Base-by-base conservation (phyloP, 1,140 invertebrate species). In the Panagrolaimus sp. region DNA sequence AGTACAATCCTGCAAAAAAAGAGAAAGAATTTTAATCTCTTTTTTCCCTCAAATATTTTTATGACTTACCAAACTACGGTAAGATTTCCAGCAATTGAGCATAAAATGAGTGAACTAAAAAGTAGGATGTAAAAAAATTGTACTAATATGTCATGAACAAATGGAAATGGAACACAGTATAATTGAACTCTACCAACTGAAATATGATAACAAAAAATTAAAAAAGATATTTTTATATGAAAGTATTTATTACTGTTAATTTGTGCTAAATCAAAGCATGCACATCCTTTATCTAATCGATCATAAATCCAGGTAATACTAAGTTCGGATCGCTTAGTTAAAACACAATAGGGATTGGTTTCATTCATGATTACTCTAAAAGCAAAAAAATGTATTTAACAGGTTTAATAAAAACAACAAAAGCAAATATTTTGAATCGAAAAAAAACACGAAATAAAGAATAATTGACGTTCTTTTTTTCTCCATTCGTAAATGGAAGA, bases 1-100 rank as follows among this genome's bases (percentile, higher is more conserved):
- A 81, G 52, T 17, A 81, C 71, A 46, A 81, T 82, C 78, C 78
- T 79, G 58, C 48, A 76, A 63, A 71, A 26, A 24, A 15, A 12
- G 3, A n/a, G n/a, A 38, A 38, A 38, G 7, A 38, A 38, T 38
- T 38, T 4, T 38, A 38, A 38, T 38, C 32, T 38, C 7, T 38
- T 38, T 7, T 38, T 38, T 38, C 7, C 32, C 2, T 38, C 7
- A 38, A 38, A 38, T 2, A 38, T 7, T 38, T 7, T 38, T 78
- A 28, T 24, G 7, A 72, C 68, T 28, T 45, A 76, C 77, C 78
- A 79, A 28, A 76, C 70, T 9, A 79, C 78, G 32, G 76, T 78
- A 10, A 71, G 48, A 55, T 79, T 79, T 17, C 78, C 78, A 15
- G 68, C 69, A 5, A 78, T 17, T 15, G 77, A 73, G 12, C 69